Conservation (phyloP, 2,888 invertebrate genomes). For the Hypercompe scribonia region DNA sequence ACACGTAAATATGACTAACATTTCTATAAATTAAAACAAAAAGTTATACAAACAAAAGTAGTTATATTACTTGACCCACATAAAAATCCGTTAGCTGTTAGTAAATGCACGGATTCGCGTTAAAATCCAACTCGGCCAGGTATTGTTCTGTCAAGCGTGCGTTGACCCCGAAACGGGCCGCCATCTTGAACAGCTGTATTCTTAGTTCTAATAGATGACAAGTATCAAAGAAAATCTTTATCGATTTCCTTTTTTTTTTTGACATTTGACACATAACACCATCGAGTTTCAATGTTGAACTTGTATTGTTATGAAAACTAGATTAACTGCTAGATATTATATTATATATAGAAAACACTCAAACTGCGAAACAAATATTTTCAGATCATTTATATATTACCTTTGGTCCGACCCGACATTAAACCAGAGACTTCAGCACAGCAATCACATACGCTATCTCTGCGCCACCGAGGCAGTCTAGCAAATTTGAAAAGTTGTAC, state of each 20-base stretch:
- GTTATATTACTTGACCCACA: constrained; percentile 34
- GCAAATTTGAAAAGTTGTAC: not conserved
- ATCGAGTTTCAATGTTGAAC: no score
- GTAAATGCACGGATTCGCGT: constrained; percentile 51
- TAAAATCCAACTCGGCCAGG: constrained; percentile 48
- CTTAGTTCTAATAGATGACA: constrained; percentile 29
- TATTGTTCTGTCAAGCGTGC: constrained; percentile 56
- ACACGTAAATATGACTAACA: not conserved
- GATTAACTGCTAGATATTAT: no score
- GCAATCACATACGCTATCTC: no score
- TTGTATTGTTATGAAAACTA: no score
- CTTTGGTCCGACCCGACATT: no score
- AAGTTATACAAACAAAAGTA: constrained; percentile 13
- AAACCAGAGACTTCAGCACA: no score
- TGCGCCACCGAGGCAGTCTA: no score
- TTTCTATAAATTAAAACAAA: constrained; percentile 10
- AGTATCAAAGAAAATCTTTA: not conserved
- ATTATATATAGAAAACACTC: no score
- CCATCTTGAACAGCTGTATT: constrained; percentile 52
- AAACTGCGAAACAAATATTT: no score
- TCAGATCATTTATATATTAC: no score
- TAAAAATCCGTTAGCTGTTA: constrained; percentile 36
- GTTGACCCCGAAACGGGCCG: constrained; percentile 40
- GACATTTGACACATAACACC: no score
- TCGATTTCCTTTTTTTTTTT: not conserved